Evolutionary conservation across 53 echinoderm and acorn worm species (phyloP).

Genomic region (Paracentrotus lividus): DNA sequence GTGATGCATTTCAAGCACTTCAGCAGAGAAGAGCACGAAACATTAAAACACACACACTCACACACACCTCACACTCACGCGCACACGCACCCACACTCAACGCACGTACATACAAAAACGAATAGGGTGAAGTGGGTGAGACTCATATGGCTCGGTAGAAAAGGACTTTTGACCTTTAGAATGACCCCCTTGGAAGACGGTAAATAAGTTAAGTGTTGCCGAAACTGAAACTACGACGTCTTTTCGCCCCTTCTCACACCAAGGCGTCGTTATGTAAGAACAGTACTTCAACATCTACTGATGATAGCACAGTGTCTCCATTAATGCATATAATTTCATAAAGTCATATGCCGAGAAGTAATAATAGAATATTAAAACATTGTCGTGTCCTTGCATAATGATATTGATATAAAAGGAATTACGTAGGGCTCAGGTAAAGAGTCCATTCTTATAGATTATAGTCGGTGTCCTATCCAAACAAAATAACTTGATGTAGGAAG

Average conservation of each 20-base stretch:
- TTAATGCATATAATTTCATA: too few species aligned
- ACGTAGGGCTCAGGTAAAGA: too few species aligned
- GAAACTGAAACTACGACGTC: constrained; percentile 12
- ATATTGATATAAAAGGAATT: too few species aligned
- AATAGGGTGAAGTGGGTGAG: not conserved
- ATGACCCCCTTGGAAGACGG: constrained; percentile 35
- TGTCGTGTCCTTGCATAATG: not conserved
- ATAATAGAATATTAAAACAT: not conserved
- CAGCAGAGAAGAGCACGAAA: not conserved
- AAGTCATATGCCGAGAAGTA: too few species aligned
- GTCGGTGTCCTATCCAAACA: too few species aligned
- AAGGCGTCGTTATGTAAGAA: not conserved
- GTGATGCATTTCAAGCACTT: not conserved
- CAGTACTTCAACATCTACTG: not conserved
- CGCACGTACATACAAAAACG: not conserved
- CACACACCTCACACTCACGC: too few species aligned
- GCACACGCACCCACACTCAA: not conserved
- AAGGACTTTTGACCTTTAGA: constrained; percentile 23
- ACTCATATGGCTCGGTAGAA: constrained; percentile 8
- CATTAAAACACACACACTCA: not conserved
- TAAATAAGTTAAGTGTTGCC: constrained; percentile 4
- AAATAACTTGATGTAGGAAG: too few species aligned
- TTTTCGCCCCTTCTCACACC: not conserved
- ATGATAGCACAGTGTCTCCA: not conserved
- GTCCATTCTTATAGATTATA: too few species aligned